Conservation (phyloP, 2,113 vertebrate species). For the Lynx canadensis region DNA sequence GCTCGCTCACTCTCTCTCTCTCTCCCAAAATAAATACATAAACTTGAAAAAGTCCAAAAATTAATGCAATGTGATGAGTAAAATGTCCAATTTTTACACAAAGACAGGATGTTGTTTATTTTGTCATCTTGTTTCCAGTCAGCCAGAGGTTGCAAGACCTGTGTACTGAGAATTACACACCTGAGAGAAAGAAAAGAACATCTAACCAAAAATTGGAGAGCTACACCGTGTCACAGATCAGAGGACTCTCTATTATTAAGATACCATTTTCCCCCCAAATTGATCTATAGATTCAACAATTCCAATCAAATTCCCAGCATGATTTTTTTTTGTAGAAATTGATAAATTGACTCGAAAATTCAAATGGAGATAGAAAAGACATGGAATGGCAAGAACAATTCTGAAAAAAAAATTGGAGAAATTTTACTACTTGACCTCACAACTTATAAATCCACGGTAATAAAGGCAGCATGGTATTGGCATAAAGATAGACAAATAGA, state of each 20-base stretch:
- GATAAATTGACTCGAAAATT: neutral
- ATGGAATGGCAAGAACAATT: neutral
- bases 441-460: neutral
- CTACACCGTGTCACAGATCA: neutral
- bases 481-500: neutral
- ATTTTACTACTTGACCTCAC: neutral
- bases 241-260: neutral
- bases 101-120: neutral
- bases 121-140: neutral
- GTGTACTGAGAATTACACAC: neutral
- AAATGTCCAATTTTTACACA: conserved; percentile 12
- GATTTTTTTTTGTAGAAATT: neutral
- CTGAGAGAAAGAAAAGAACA: neutral
- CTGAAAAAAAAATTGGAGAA: neutral
- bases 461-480: neutral
- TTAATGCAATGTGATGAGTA: neutral
- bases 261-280: neutral
- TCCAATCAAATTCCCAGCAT: neutral
- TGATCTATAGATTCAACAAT: neutral
- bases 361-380: neutral
- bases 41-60: neutral
- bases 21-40: too few relatives aligned
- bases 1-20: too few relatives aligned
- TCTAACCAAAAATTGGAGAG: neutral
- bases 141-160: neutral